Evolutionary conservation across 2,888 invertebrate species (phyloP), one percentile per base, ranked within the genome.

Genomic region (Ophion costatus): DNA sequence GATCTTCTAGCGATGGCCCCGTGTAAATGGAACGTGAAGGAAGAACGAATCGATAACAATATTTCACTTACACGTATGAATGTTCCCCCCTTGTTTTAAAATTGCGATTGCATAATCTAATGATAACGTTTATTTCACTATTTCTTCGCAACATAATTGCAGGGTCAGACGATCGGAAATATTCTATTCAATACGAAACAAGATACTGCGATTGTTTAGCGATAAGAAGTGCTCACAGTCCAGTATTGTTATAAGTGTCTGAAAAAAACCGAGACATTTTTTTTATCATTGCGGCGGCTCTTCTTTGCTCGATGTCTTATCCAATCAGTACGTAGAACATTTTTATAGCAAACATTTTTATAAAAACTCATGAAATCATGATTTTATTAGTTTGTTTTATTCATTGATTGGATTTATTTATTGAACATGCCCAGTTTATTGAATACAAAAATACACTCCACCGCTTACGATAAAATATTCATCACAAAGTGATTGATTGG

Each of bases 1-100:
- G 61, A 76, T 80, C 80, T 67, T 73, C 17, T 11, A 70, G 71
- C 51, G 56, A 73, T 59, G 66, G 74, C 63, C 80, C 64, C 66
- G 63, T 69, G n/a, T 61, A 22, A 22, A 77, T 17, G 63, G 33
- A 14, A 20, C 57, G 57, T 51, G 66, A 63, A 76, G 57, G 56
- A 69, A 57, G 77, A 29, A 66, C 82, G 29, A 66, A 45, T 71
- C 70, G 77, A 82, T 81, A 75, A 63, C 45, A 61, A 77, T 77
- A 38, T 77, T 82, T 76, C 42, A 6, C 69, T 24, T 20, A 11
- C 45, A 56, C 20, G 20, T 24, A 45, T 69, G 11, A 42, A 67
- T 20, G 17, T 3, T 57, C 59, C 22, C n/a, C 69, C 69, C 11
- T 56, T 38, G 17, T 20, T n/a, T 45, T 63, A 7, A 20, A 61